Base-by-base conservation (phyloP, 2,113 vertebrate genomes). In the Ranitomeya variabilis region DNA sequence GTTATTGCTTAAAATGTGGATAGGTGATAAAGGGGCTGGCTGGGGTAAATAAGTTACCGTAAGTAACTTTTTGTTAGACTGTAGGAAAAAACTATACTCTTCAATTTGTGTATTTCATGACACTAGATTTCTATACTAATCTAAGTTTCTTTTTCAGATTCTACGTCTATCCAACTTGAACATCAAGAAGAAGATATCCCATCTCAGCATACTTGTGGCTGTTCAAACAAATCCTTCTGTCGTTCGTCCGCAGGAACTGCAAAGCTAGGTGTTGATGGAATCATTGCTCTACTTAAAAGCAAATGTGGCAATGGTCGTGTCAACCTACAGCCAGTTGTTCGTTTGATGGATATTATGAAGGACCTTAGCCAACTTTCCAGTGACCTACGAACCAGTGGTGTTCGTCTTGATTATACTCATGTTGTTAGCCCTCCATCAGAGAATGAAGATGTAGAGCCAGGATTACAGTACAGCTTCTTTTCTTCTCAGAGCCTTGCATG, bases 281-380 rank as follows among this genome's bases (percentile, higher is more conserved):
- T 93, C 90, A 91, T 94, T 57, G 92, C 92, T 82, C 90, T 94
- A 90, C 92, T 95, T 90, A 93, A 91, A 52, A 91, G 92, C 92
- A 91, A 93, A 91, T 94, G 93, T 91, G 95, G 95, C 93, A 95
- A 95, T 92, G 95, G 95, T 89, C 93, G 93, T 88, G 95, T 95
- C 93, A 95, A 94, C 90, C 94, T 96, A 90, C 94, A 94, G 89
- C 96, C 96, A 0, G 95, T 96, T 91, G 95, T 96, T 91, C 95
- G 94, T 93, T 93, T 94, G 90, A 94, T 95, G 67, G 94, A 95
- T 94, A 95, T 96, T 95, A 95, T 94, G 94, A 95, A 95, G 94
- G 96, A 97, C 92, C 97, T 99, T 94, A 98, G 97, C 83, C 95
- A 96, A 86, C 95, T 97, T 91, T 97, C 97, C n/a, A 96, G 96